Evolutionary conservation across 1,140 invertebrate species (phyloP), one percentile per base, ranked within the genome.

Genomic region (Drosophila sp.): DNA sequence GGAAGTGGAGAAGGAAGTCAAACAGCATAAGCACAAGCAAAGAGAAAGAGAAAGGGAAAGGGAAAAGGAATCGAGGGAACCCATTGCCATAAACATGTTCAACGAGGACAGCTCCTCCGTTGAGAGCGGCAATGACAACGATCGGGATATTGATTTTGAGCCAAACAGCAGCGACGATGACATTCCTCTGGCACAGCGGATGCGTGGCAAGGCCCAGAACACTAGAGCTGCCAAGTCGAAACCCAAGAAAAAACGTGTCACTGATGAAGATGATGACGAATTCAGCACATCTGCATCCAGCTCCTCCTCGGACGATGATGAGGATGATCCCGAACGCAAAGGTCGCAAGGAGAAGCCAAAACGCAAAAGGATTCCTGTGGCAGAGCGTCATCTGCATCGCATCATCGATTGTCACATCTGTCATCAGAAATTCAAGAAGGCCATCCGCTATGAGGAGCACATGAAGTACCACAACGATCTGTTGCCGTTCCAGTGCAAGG

Each of bases 381-480:
- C 77, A 16, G 80, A 91, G 72, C 74, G 87, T 2, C 78, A 90
- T 18, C 70, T 91, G 48, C 78, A 91, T 77, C 72, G 77, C 34
- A 84, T 84, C 27, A 91, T 91, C 29, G 90, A 90, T 43, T 91
- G 90, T 46, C 90, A 91, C 48, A 91, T 91, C 45, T 91, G 90
- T 45, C 90, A 91, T 32, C 84, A 91, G 66, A 91, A 89, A 46
- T 91, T 91, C 50, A 91, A 91, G 56, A 91, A 91, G 65, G 72
- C 83, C 4, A 90, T 90, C 2, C 74, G 80, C 27, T 91, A 91
- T 29, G 78, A 91, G 61, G 87, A 91, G 45, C 90, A 91, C 45
- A 91, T 91, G 90, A 90, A 89, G 51, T 80, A 90, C 43, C 90
- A 91, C 81, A 90, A 91, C 45, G 90, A 91, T 56, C 64, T 90